A percentile compares a stretch with the other conserved stretches of the same genome.
Conservation (phyloP, 2,888 invertebrate genomes). For the Gari tellinella region DNA sequence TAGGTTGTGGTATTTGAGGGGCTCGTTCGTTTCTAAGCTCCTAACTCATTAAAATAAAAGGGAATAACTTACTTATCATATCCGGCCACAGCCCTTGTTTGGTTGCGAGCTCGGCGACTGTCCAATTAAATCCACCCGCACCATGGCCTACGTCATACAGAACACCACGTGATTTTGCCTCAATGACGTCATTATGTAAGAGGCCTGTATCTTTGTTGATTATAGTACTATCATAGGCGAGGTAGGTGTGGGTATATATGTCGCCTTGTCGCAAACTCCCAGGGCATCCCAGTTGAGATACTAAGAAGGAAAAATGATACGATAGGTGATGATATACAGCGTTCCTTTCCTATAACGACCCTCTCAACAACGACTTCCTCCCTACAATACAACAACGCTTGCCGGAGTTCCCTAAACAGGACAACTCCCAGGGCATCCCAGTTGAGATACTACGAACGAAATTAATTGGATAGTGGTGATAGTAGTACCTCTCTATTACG, state of each 20-base stretch:
- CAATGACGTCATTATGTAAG: conserved; percentile 65
- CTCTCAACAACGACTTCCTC: too few relatives aligned
- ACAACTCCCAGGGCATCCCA: conserved; percentile 72
- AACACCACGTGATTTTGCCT: conserved; percentile 76
- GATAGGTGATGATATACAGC: too few relatives aligned
- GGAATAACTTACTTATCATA: conserved; percentile 60
- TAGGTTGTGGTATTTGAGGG: too few relatives aligned
- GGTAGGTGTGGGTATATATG: conserved; percentile 77
- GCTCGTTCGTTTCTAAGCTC: too few relatives aligned
- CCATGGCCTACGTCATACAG: conserved; percentile 80
- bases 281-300: conserved; percentile 63
- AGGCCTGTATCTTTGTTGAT: conserved; percentile 54
- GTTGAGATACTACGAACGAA: neutral
- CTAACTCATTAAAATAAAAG: too few relatives aligned
- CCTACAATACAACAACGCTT: too few relatives aligned
- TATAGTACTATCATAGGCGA: conserved; percentile 66
- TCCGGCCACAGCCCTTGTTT: conserved; percentile 76
- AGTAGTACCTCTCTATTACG: too few relatives aligned
- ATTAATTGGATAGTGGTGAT: neutral
- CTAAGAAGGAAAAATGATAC: too few relatives aligned
- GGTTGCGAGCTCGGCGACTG: conserved; percentile 70
- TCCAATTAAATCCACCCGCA: conserved; percentile 77
- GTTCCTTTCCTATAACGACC: too few relatives aligned
- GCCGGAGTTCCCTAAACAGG: too few relatives aligned
- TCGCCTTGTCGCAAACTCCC: conserved; percentile 73